These are phyloP conservation scores for Mergus octosetaceus DNA, from an alignment of 2,797 vertebrate genomes.

Conservation along the genomic window DNA sequence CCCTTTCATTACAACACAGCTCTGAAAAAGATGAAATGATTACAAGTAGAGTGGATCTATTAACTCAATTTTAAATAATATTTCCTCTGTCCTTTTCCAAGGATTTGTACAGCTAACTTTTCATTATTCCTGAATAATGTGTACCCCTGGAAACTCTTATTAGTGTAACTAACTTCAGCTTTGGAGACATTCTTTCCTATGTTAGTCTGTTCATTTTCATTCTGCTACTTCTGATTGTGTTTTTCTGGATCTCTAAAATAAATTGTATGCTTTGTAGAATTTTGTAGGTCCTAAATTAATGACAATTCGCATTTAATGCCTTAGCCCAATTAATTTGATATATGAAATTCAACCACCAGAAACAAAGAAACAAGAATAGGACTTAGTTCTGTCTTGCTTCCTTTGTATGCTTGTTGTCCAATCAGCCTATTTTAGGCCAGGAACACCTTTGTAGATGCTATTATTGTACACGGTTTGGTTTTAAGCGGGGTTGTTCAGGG, in stretches of 20 bases:
- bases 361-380: not conserved
- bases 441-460: not conserved
- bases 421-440: not conserved
- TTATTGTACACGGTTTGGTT: not conserved
- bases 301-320: not conserved
- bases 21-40: not conserved
- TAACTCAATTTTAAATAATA: not conserved
- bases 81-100: not conserved
- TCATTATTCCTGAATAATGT: not conserved
- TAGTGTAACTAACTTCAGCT: not conserved
- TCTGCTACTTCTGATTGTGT: not conserved
- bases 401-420: not conserved
- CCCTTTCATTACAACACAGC: not conserved
- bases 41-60: not conserved
- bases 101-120: not conserved
- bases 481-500: not conserved
- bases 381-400: not conserved
- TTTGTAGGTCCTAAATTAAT: not conserved
- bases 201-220: not conserved
- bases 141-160: not conserved
- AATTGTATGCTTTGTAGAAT: not conserved
- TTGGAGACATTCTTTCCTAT: not conserved
- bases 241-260: not conserved
- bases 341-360: not conserved
- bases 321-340: not conserved